phyloP scores from a whole-genome alignment of 1,140 invertebrate genomes.

The Cheumatopsyche charites region DNA sequence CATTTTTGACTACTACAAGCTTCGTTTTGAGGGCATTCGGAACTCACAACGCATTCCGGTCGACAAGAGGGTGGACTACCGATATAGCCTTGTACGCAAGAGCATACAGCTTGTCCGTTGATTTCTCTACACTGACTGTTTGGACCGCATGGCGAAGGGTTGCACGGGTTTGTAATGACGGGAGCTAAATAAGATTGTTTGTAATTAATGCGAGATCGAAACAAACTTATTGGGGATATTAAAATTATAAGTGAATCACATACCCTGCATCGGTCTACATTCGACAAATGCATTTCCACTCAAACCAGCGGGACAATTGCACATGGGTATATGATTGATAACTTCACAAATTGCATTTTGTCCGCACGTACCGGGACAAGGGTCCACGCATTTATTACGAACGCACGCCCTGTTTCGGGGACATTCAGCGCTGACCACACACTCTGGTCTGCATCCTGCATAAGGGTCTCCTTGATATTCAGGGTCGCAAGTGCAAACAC shows the following conservation, averaged over 20 bases:
- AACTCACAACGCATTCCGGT: constrained; percentile 73
- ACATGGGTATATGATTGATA: constrained; percentile 78
- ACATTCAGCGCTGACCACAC: constrained; percentile 84
- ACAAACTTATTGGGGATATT: background rate
- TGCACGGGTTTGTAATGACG: constrained; percentile 61
- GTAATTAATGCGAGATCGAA: background rate
- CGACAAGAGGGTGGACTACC: constrained; percentile 68
- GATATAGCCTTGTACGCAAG: constrained; percentile 66
- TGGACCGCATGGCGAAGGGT: constrained; percentile 70
- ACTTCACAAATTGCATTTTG: constrained; percentile 76
- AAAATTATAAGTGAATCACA: constrained; percentile 30
- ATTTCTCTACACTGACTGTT: constrained; percentile 68
- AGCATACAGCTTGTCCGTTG: constrained; percentile 65
- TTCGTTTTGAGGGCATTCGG: constrained; percentile 66
- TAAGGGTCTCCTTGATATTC: constrained; percentile 73
- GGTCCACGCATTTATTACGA: constrained; percentile 76
- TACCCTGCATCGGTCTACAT: constrained; percentile 62
- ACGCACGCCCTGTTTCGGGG: constrained; percentile 74
- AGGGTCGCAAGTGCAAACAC: constrained; percentile 66
- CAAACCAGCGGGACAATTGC: constrained; percentile 69
- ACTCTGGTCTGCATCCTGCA: constrained; percentile 78
- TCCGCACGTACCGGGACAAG: constrained; percentile 79
- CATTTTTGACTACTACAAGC: constrained; percentile 75
- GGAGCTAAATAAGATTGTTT: constrained; percentile 21
- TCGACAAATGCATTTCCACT: constrained; percentile 80